A percentile compares a stretch with the other conserved stretches of the same genome.
These are phyloP conservation scores for Baronia brevicornis DNA, from an alignment of 2,888 invertebrate genomes.

Conservation along the genomic window DNA sequence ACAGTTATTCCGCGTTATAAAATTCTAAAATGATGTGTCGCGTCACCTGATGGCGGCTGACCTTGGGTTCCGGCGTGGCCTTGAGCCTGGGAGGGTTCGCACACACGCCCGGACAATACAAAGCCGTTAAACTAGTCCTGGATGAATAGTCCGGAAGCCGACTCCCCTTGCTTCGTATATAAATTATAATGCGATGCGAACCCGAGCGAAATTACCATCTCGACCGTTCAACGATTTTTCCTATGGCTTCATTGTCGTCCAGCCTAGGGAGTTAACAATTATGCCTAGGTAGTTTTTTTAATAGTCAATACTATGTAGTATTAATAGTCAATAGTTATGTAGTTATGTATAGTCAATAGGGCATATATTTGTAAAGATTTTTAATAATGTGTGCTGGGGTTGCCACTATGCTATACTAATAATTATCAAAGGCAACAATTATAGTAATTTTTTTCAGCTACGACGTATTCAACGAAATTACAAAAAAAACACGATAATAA, in stretches of 20 bases:
- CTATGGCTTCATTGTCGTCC: conserved; percentile 6
- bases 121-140: conserved; percentile 36
- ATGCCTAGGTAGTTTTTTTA: conserved; percentile 1
- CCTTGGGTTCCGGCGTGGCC: conserved; percentile 28
- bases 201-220: conserved; percentile 21
- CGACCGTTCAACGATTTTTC: conserved; percentile 17
- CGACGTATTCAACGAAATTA: no score
- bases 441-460: no score
- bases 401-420: no score
- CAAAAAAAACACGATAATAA: no score
- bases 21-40: conserved; percentile 2
- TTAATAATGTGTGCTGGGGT: no score
- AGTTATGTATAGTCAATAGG: no score
- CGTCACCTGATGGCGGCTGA: conserved; percentile 26
- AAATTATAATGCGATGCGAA: conserved; percentile 14
- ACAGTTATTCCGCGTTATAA: conserved; percentile 17
- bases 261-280: conserved; percentile 7
- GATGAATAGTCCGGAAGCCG: conserved; percentile 33
- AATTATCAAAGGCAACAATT: no score
- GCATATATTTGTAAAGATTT: no score
- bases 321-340: no score
- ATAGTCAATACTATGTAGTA: no score
- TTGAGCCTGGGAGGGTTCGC: conserved; percentile 22
- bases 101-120: conserved; percentile 22
- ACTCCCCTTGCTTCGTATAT: conserved; percentile 22